Evolutionary conservation across 2,113 vertebrate species (phyloP).

Genomic region (Hoplias malabaricus): DNA sequence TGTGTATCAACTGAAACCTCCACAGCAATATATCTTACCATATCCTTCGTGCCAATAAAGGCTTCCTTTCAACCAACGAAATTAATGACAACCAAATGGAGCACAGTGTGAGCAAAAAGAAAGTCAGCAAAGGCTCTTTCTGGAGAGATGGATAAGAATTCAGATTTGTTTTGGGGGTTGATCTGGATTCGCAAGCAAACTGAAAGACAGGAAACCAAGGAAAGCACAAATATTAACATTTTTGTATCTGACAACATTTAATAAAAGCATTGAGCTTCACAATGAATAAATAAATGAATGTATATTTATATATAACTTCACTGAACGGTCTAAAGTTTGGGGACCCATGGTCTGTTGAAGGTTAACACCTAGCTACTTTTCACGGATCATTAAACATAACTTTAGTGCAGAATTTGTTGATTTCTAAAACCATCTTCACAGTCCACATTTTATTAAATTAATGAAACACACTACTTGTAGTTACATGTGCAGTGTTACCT

Average conservation of each 20-base stretch:
- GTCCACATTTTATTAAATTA: too few species aligned
- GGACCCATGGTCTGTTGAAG: too few species aligned
- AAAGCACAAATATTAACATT: background rate
- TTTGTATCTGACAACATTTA: background rate
- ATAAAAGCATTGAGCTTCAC: background rate
- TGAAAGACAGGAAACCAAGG: constrained; percentile 53
- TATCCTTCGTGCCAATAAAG: background rate
- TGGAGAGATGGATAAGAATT: constrained; percentile 92
- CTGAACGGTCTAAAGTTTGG: too few species aligned
- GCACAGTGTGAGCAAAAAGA: constrained; percentile 92
- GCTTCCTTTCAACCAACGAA: constrained; percentile 85
- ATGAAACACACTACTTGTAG: too few species aligned
- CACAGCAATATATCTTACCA: background rate
- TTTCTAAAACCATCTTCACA: too few species aligned
- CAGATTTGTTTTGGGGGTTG: constrained; percentile 94
- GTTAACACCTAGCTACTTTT: too few species aligned
- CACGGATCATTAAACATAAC: too few species aligned
- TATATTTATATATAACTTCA: too few species aligned
- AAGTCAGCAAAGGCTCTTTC: constrained; percentile 96
- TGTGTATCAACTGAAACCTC: background rate
- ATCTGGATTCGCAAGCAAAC: constrained; percentile 97
- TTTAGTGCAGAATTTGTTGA: too few species aligned
- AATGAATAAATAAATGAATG: too few species aligned
- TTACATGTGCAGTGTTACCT: too few species aligned
- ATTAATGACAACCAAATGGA: constrained; percentile 95